phyloP scores from a whole-genome alignment of 2,113 vertebrate species.

The Sprattus sprattus region DNA sequence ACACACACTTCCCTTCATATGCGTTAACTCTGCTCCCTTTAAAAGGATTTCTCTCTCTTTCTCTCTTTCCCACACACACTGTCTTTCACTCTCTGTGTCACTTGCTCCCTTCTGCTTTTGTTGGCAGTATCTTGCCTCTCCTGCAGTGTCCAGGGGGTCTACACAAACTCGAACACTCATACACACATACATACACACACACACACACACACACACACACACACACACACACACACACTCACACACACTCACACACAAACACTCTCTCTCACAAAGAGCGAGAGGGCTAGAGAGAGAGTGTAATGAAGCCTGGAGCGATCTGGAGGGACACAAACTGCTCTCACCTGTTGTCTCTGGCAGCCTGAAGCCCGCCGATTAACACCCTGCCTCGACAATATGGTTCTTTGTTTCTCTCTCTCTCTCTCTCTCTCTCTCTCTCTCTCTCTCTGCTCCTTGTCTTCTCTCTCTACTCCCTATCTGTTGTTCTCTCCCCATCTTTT shows the following conservation, averaged over 20 bases:
- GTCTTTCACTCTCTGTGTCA: neutral
- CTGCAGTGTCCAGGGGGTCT: neutral
- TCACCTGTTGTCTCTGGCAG: slow-evolving; percentile 79
- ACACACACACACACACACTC: no score
- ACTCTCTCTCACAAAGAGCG: neutral
- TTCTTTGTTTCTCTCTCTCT: slow-evolving; percentile 57
- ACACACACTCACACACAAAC: neutral
- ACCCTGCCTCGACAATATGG: slow-evolving; percentile 65
- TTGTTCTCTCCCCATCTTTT: neutral
- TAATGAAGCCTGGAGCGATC: slow-evolving; percentile 61
- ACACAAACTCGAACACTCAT: neutral
- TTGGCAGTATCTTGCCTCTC: slow-evolving; percentile 27
- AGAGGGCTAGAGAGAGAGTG: slow-evolving; percentile 10
- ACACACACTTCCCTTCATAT: no score
- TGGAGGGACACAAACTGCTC: slow-evolving; percentile 72
- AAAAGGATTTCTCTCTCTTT: no score
- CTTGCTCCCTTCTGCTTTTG: slow-evolving; percentile 15
- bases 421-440: slow-evolving; percentile 23
- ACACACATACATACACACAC: neutral
- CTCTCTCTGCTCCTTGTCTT: neutral
- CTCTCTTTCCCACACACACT: slow-evolving; percentile 41
- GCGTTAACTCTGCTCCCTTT: no score
- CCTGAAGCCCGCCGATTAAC: slow-evolving; percentile 68
- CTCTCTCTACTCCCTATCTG: neutral
- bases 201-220: neutral